Percentiles rank a stretch among this genome's conserved stretches.
Evolutionary conservation across 2,888 invertebrate species (phyloP).

Genomic region (Lomographa bimaculata): DNA sequence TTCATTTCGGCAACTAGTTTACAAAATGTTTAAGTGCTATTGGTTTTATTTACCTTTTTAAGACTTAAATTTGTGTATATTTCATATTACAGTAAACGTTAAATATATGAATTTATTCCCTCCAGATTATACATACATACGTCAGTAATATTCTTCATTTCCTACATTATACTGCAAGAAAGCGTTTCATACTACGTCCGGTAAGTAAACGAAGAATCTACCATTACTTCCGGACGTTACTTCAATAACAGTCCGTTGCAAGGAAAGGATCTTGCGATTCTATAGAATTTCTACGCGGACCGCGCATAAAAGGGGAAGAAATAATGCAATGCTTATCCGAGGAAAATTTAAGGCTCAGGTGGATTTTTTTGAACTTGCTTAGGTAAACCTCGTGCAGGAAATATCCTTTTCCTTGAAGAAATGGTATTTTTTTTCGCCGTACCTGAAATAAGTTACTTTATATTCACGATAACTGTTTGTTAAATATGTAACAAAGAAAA

Average conservation of each 20-base stretch:
- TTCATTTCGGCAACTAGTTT: no score
- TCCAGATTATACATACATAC: no score
- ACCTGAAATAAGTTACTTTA: no score
- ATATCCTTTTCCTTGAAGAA: background rate
- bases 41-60: no score
- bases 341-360: slow-evolving; percentile 8
- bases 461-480: no score
- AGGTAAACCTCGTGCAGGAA: background rate
- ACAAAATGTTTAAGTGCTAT: no score
- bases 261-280: slow-evolving; percentile 11
- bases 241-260: slow-evolving; percentile 12
- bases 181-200: background rate
- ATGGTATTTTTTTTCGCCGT: background rate
- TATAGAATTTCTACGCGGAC: slow-evolving; percentile 15
- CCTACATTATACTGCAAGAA: background rate
- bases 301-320: slow-evolving; percentile 11
- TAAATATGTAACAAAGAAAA: no score
- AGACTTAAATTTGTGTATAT: no score
- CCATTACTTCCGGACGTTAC: slow-evolving; percentile 6
- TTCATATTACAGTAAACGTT: no score
- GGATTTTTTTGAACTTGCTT: slow-evolving; percentile 5
- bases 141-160: background rate
- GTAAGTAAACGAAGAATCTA: slow-evolving; percentile 14
- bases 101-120: no score
- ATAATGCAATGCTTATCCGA: slow-evolving; percentile 19